A percentile compares a stretch with the other conserved stretches of the same genome.
These are phyloP conservation scores for Cryptocephalus primarius DNA, from an alignment of 2,888 invertebrate genomes.

Conservation along the genomic window DNA sequence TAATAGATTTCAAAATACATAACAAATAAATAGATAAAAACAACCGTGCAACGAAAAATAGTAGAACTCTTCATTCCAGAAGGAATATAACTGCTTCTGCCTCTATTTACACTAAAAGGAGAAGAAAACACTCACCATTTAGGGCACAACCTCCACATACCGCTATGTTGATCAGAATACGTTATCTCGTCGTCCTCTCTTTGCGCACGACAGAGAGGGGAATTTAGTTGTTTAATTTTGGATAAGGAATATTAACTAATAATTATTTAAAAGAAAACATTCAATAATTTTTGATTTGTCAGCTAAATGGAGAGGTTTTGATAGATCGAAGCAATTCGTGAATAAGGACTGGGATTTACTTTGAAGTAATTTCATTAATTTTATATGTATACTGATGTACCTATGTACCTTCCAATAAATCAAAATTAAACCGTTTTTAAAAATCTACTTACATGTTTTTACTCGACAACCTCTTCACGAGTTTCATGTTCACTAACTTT, in stretches of 20 bases:
- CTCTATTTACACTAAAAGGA: slow-evolving; percentile 26
- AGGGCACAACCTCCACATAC: slow-evolving; percentile 19
- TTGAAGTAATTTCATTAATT: too few species aligned
- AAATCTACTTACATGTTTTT: slow-evolving; percentile 60
- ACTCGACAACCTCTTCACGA: slow-evolving; percentile 65
- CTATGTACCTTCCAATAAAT: too few species aligned
- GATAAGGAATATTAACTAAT: too few species aligned
- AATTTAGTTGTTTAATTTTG: slow-evolving; percentile 4
- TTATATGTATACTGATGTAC: too few species aligned
- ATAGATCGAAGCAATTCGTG: too few species aligned
- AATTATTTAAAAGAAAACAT: too few species aligned
- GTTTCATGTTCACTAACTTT: slow-evolving; percentile 63
- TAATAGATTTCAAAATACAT: slow-evolving; percentile 8
- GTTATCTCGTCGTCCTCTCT: slow-evolving; percentile 12
- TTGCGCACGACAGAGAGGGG: slow-evolving; percentile 4
- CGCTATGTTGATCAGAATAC: slow-evolving; percentile 16
- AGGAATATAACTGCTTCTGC: slow-evolving; percentile 7
- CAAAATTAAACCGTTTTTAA: too few species aligned
- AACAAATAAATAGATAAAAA: neutral
- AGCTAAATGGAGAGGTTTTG: neutral
- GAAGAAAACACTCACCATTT: slow-evolving; percentile 20
- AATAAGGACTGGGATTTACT: too few species aligned
- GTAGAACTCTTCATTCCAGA: slow-evolving; percentile 1
- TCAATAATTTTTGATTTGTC: neutral
- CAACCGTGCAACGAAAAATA: too few species aligned